phyloP scores from a whole-genome alignment of 2,113 vertebrate genomes.

The Probosciger aterrimus region DNA sequence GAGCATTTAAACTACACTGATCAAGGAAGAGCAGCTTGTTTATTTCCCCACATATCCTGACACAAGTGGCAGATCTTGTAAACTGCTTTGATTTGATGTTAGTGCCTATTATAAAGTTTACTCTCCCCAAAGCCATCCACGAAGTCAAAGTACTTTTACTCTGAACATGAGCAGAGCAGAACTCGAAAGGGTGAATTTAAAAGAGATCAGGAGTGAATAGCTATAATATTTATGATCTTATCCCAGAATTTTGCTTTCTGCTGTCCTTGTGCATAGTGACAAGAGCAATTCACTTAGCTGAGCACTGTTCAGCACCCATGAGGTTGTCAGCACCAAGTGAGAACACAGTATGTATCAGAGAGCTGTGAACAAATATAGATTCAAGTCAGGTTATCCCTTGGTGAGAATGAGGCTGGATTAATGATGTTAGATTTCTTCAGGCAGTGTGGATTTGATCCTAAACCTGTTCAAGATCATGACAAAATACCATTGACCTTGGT shows the following conservation, averaged over 20 bases:
- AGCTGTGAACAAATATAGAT: neutral
- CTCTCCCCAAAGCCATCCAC: neutral
- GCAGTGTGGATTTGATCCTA: neutral
- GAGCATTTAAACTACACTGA: constrained; percentile 63
- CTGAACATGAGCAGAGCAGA: neutral
- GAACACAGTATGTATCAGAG: neutral
- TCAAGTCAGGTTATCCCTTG: neutral
- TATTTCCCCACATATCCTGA: constrained; percentile 53
- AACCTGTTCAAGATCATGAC: neutral
- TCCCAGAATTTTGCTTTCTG: neutral
- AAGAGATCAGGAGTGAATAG: neutral
- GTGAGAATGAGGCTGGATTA: neutral
- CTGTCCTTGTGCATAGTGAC: neutral
- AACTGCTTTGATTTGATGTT: constrained; percentile 47
- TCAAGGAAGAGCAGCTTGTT: constrained; percentile 54
- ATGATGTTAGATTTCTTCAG: neutral
- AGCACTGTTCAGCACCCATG: neutral
- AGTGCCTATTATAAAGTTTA: constrained; percentile 42
- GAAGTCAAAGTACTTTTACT: constrained; percentile 30
- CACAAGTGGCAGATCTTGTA: constrained; percentile 21
- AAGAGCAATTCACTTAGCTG: neutral
- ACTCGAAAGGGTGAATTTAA: neutral
- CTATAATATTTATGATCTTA: neutral
- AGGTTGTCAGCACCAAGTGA: neutral
- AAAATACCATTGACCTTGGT: neutral